Conservation (phyloP, 2,888 invertebrate genomes). For the Acronicta alni region DNA sequence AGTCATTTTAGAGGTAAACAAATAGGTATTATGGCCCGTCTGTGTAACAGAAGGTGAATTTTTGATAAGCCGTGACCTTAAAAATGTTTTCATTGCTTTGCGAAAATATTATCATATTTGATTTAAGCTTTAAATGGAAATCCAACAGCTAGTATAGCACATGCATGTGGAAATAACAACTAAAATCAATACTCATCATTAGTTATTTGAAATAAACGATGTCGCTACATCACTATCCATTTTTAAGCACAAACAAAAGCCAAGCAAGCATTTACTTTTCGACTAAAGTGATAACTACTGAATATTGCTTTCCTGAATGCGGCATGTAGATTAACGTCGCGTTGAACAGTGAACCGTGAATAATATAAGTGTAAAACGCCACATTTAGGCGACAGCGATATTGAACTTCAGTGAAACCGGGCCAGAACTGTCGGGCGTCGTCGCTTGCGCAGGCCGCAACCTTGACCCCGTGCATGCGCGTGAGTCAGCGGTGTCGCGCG, state of each 20-base stretch:
- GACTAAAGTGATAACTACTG: not conserved
- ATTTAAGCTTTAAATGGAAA: no score
- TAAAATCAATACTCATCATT: no score
- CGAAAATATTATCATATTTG: no score
- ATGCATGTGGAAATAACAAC: no score
- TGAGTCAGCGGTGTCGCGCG: conserved; percentile 70
- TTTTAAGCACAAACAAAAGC: not conserved
- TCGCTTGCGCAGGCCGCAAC: conserved; percentile 74
- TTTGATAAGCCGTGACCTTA: conserved; percentile 14
- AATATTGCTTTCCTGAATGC: not conserved
- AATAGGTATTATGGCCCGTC: conserved; percentile 33
- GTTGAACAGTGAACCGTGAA: conserved; percentile 15
- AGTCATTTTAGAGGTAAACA: conserved; percentile 46
- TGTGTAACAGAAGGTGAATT: conserved; percentile 8
- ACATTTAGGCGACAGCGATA: conserved; percentile 64
- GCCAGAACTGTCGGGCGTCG: conserved; percentile 69
- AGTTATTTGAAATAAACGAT: not conserved
- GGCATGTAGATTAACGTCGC: conserved; percentile 24
- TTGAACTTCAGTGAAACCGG: conserved; percentile 76
- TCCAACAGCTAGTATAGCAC: no score
- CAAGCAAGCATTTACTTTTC: not conserved
- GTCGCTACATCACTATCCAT: not conserved
- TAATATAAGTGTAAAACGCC: conserved; percentile 41
- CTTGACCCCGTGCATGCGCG: conserved; percentile 72
- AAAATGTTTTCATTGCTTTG: not conserved